Evolutionary conservation across 2,888 invertebrate species (phyloP).

Genomic region (Myopa tessellatipennis): DNA sequence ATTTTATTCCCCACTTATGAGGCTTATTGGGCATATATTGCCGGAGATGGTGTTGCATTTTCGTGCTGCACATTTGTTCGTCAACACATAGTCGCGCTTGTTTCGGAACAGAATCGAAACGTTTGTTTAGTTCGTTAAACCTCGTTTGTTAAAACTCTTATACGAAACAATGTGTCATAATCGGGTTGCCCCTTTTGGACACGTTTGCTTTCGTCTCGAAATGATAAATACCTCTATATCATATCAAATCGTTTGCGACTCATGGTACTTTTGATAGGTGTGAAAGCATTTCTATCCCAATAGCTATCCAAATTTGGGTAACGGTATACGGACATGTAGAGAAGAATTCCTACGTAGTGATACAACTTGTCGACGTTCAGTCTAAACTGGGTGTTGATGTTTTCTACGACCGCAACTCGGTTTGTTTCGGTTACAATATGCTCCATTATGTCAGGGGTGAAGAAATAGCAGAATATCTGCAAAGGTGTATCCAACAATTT

Average conservation of each 20-base stretch:
- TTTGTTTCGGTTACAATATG: slow-evolving; percentile 21
- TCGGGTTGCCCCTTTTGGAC: slow-evolving; percentile 43
- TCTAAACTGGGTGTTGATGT: slow-evolving; percentile 29
- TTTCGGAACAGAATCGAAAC: slow-evolving; percentile 38
- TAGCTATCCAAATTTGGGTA: slow-evolving; percentile 45
- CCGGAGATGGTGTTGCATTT: slow-evolving; percentile 22
- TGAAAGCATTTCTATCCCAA: slow-evolving; percentile 44
- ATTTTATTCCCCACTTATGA: slow-evolving; percentile 39
- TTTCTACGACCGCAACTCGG: slow-evolving; percentile 22
- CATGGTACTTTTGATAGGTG: slow-evolving; percentile 42
- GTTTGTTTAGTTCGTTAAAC: slow-evolving; percentile 22
- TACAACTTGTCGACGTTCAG: slow-evolving; percentile 26
- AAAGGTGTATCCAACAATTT: slow-evolving; percentile 20
- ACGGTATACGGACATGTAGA: slow-evolving; percentile 43
- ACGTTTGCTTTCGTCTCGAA: slow-evolving; percentile 42
- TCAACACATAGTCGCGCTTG: slow-evolving; percentile 17
- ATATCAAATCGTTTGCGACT: slow-evolving; percentile 41
- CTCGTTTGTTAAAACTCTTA: slow-evolving; percentile 29
- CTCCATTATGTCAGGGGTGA: slow-evolving; percentile 31
- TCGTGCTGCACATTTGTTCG: slow-evolving; percentile 28
- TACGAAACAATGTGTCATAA: slow-evolving; percentile 43
- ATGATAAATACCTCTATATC: slow-evolving; percentile 45
- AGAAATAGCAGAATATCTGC: slow-evolving; percentile 29
- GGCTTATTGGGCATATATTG: slow-evolving; percentile 34
- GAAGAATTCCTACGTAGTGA: slow-evolving; percentile 41